A percentile compares a stretch with the other conserved stretches of the same genome.
phyloP scores from a whole-genome alignment of 2,888 invertebrate genomes.

The Sphaeridia pumilis region DNA sequence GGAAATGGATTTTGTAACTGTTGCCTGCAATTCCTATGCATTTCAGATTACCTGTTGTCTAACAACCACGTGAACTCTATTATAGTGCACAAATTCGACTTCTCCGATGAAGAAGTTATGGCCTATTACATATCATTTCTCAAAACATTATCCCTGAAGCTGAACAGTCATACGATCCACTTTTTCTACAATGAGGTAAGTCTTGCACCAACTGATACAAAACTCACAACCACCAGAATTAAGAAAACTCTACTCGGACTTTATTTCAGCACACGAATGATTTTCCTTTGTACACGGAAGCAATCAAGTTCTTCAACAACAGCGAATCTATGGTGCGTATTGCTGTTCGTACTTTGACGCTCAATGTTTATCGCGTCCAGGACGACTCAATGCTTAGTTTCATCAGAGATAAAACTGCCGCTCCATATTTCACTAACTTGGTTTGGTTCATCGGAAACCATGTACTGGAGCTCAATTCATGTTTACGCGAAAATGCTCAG shows the following conservation, averaged over 20 bases:
- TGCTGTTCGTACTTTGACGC: constrained; percentile 92
- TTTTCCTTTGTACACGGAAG: constrained; percentile 97
- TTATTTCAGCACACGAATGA: constrained; percentile 81
- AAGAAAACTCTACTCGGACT: background rate
- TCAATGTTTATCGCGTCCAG: constrained; percentile 92
- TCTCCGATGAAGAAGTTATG: constrained; percentile 99
- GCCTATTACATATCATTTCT: constrained; percentile 99
- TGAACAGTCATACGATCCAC: constrained; percentile 96
- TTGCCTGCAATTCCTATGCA: too few species aligned
- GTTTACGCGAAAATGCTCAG: constrained; percentile 91
- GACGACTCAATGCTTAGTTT: constrained; percentile 91
- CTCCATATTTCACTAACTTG: constrained; percentile 95
- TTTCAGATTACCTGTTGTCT: constrained; percentile 92
- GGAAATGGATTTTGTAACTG: too few species aligned
- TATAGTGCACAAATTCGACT: constrained; percentile 98
- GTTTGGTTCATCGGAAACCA: constrained; percentile 99
- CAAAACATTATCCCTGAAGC: constrained; percentile 92
- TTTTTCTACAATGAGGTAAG: constrained; percentile 98
- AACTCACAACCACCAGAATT: background rate
- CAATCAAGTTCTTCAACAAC: constrained; percentile 98
- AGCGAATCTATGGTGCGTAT: constrained; percentile 98
- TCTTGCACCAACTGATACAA: too few species aligned
- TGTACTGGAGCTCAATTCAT: constrained; percentile 85
- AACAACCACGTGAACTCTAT: constrained; percentile 99
- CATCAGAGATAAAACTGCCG: constrained; percentile 90